Evolutionary conservation across 2,888 invertebrate genomes (phyloP), one percentile per base, ranked within the genome.

Genomic region (Apeira syringaria): DNA sequence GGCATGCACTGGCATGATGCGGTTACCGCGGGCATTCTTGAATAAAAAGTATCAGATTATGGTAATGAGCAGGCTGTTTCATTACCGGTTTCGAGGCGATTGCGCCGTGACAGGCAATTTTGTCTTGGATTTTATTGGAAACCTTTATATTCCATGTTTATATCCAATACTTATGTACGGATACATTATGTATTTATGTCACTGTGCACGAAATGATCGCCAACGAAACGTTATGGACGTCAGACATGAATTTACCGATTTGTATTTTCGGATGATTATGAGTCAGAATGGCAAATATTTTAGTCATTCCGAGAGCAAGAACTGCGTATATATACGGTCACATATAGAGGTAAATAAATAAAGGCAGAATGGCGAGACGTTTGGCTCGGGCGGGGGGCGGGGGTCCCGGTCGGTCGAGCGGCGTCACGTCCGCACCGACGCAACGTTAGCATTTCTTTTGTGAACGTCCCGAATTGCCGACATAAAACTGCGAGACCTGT

Each of bases 361-460:
- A 24, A 17, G 10, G 20, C 25, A 18, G 36, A 47, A 50, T 50
- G 47, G 41, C 31, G 10, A 26, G 33, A 31, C 13, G 15, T 22
- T 39, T n/a, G 33, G 33, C 26, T 26, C 27, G 33, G n/a, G n/a
- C 22, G 29, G 46, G 56, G 37, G 59, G n/a, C n/a, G n/a, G n/a
- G n/a, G n/a, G n/a, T n/a, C n/a, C n/a, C n/a, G 61, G 59, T 53
- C 54, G 61, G 56, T 54, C 47, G 55, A 61, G 61, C 66, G 53
- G 60, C 64, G 73, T 78, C 81, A 81, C 81, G 84, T 81, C 67
- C 74, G 61, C 71, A 62, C 64, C 75, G 60, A 68, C 74, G 64
- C 75, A 61, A 68, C 74, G 80, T 77, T 79, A 77, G 80, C 86
- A 80, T 84, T 87, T 87, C 87, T 86, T 86, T 87, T 87, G 87